Evolutionary conservation across 2,888 invertebrate genomes (phyloP).

Genomic region (Drosophila anomalata): DNA sequence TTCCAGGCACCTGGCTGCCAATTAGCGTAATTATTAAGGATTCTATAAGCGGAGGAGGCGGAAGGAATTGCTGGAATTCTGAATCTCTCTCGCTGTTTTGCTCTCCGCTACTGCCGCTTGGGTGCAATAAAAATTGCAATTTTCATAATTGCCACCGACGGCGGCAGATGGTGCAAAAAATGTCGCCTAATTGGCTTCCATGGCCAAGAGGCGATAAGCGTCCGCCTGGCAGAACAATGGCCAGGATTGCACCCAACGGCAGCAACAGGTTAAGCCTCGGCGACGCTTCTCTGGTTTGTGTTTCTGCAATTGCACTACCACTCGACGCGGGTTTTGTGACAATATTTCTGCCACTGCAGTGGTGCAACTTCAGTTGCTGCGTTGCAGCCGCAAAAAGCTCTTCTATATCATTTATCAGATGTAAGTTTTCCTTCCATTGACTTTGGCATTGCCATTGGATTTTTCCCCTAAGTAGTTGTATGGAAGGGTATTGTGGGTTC

Average conservation of each 20-base stretch:
- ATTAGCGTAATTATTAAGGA: conserved; percentile 81
- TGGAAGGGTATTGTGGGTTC: conserved; percentile 1
- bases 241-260: conserved; percentile 44
- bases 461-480: conserved; percentile 21
- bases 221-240: conserved; percentile 68
- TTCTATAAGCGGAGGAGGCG: conserved; percentile 50
- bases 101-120: conserved; percentile 44
- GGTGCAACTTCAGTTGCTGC: conserved; percentile 32
- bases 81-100: not conserved
- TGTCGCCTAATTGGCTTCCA: conserved; percentile 78
- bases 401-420: conserved; percentile 78
- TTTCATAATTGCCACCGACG: conserved; percentile 70
- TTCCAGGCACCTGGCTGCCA: conserved; percentile 79
- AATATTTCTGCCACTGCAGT: conserved; percentile 61
- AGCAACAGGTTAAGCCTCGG: conserved; percentile 47
- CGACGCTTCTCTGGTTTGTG: conserved; percentile 9
- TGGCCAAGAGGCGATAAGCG: conserved; percentile 60
- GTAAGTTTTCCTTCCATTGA: conserved; percentile 68
- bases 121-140: conserved; percentile 79
- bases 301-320: conserved; percentile 1
- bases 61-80: conserved; percentile 9
- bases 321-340: conserved; percentile 40
- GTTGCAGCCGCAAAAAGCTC: conserved; percentile 49
- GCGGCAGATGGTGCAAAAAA: conserved; percentile 77
- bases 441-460: conserved; percentile 63